A percentile compares a stretch with the other conserved stretches of the same genome.
Evolutionary conservation across 2,113 vertebrate genomes (phyloP).

Genomic region (Istiophorus platypterus): DNA sequence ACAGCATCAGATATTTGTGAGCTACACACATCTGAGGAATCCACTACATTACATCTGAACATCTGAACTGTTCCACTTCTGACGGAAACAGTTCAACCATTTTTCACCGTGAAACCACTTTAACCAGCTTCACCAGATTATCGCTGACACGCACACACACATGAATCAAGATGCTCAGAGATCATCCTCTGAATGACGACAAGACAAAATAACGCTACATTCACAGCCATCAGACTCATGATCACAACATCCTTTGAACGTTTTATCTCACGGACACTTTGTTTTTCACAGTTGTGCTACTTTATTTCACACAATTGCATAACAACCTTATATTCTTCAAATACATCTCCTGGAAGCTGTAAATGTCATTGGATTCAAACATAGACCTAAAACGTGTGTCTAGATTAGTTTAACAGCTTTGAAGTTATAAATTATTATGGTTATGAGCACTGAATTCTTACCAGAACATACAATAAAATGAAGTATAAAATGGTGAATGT

Average conservation of each 20-base stretch:
- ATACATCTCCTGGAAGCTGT: not conserved
- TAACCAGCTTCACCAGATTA: not conserved
- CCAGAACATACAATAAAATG: not conserved
- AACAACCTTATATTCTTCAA: not conserved
- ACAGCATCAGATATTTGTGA: not conserved
- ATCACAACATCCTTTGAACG: not conserved
- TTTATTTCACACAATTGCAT: not conserved
- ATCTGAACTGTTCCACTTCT: not conserved
- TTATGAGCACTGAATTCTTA: not conserved
- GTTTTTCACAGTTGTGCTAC: not conserved
- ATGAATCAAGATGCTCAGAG: constrained; percentile 6
- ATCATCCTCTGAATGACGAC: constrained; percentile 27
- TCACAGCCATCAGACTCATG: not conserved
- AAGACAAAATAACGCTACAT: not conserved
- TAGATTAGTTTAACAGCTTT: constrained; percentile 15
- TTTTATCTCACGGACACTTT: constrained; percentile 22
- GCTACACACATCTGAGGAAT: not conserved
- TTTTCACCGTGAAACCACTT: not conserved
- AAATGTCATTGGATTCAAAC: not conserved
- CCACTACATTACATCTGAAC: not conserved
- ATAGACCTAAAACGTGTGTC: not conserved
- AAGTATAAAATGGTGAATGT: not conserved
- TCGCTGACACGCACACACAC: not conserved
- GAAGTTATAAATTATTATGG: not conserved
- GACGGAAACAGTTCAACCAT: not conserved